phyloP scores from a whole-genome alignment of 2,888 invertebrate genomes.

The Hyppa rectilinea region DNA sequence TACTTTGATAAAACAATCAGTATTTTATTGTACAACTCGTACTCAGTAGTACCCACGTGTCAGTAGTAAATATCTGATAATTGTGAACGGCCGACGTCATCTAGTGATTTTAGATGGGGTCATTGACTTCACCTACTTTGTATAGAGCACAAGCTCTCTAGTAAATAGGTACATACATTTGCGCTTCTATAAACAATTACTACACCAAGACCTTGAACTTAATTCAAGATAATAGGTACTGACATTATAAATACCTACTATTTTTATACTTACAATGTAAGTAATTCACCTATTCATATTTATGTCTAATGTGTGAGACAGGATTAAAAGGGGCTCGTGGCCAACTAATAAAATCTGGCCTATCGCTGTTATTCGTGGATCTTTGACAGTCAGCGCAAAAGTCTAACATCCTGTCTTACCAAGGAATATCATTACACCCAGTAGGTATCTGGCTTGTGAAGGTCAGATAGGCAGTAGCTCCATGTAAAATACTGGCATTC shows the following conservation, averaged over 20 bases:
- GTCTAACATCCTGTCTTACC: too few relatives aligned
- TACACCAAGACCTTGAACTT: slow-evolving; percentile 38
- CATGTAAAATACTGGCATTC: too few relatives aligned
- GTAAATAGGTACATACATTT: slow-evolving; percentile 33
- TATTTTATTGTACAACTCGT: slow-evolving; percentile 18
- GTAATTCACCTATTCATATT: slow-evolving; percentile 7
- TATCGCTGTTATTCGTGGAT: too few relatives aligned
- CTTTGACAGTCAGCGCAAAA: too few relatives aligned
- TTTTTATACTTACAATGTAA: slow-evolving; percentile 15
- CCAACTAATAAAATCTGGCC: too few relatives aligned
- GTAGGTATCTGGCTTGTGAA: too few relatives aligned
- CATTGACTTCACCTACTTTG: slow-evolving; percentile 51
- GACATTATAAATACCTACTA: slow-evolving; percentile 10
- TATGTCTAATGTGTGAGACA: slow-evolving; percentile 6
- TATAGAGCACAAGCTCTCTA: slow-evolving; percentile 27
- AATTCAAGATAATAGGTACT: slow-evolving; percentile 12
- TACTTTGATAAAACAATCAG: slow-evolving; percentile 22
- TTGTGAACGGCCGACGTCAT: slow-evolving; percentile 44
- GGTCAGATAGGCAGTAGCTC: too few relatives aligned
- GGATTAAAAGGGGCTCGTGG: too few relatives aligned
- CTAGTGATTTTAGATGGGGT: slow-evolving; percentile 59
- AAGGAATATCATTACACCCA: too few relatives aligned
- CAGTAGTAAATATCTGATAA: slow-evolving; percentile 54
- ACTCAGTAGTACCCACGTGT: slow-evolving; percentile 49
- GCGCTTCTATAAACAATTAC: slow-evolving; percentile 19